phyloP scores from a whole-genome alignment of 1,140 invertebrate species.

The Anadara kagoshimensis region DNA sequence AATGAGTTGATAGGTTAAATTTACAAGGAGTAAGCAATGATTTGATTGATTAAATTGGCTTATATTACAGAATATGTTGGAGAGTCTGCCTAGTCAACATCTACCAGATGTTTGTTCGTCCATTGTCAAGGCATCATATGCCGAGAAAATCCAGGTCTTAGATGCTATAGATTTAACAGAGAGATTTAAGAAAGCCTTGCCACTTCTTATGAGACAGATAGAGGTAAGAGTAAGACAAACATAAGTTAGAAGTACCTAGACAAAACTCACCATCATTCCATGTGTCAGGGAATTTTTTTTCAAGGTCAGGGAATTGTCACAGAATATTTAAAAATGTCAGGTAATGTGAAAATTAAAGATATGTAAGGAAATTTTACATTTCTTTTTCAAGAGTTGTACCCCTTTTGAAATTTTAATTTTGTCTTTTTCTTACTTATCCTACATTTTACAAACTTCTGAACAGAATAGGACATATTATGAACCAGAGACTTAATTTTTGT shows the following conservation, averaged over 20 bases:
- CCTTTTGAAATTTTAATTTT: too few relatives aligned
- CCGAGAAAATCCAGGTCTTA: constrained; percentile 75
- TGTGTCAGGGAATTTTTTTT: too few relatives aligned
- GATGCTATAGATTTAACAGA: constrained; percentile 76
- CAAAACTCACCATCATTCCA: background rate
- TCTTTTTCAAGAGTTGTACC: too few relatives aligned
- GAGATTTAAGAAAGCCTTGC: constrained; percentile 75
- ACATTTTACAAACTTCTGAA: too few relatives aligned
- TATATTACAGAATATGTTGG: constrained; percentile 72
- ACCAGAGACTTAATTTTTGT: too few relatives aligned
- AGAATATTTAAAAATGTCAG: too few relatives aligned
- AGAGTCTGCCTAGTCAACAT: constrained; percentile 73
- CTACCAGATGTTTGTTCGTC: constrained; percentile 75
- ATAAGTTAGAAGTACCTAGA: background rate
- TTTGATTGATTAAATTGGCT: background rate
- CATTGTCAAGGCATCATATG: constrained; percentile 74
- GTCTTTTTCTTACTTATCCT: too few relatives aligned
- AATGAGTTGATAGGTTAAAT: background rate
- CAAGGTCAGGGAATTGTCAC: too few relatives aligned
- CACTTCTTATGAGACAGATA: constrained; percentile 75
- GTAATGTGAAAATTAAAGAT: too few relatives aligned
- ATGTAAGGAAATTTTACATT: too few relatives aligned
- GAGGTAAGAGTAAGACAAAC: constrained; percentile 70
- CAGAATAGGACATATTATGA: too few relatives aligned
- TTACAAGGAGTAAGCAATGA: background rate